These are phyloP conservation scores for Diaphora mendica DNA, from an alignment of 2,888 invertebrate species.

Conservation along the genomic window DNA sequence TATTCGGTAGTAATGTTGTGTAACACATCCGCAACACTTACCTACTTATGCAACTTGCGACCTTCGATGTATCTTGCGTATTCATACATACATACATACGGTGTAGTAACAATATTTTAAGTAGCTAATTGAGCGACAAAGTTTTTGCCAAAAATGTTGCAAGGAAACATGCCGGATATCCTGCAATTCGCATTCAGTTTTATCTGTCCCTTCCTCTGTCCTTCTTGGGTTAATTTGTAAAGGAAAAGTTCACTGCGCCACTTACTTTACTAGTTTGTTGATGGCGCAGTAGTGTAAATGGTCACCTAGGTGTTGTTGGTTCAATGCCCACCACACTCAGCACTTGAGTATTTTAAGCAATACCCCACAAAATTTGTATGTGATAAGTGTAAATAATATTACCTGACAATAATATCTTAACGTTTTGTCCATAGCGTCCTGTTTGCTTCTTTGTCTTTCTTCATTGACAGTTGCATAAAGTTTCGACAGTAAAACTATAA, in stretches of 20 bases:
- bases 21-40: slow-evolving; percentile 17
- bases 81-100: background rate
- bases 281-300: too few relatives aligned
- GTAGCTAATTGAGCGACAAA: background rate
- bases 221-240: background rate
- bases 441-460: background rate
- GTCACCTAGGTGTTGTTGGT: too few relatives aligned
- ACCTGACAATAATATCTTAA: too few relatives aligned
- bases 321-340: too few relatives aligned
- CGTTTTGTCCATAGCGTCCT: too few relatives aligned
- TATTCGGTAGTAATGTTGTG: slow-evolving; percentile 16
- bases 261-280: background rate
- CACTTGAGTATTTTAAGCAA: background rate
- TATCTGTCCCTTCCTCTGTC: slow-evolving; percentile 3
- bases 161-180: slow-evolving; percentile 1
- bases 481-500: background rate
- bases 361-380: background rate
- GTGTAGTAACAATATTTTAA: background rate
- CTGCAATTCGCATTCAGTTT: background rate
- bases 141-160: background rate
- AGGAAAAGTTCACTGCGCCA: background rate
- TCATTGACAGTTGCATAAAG: background rate
- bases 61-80: background rate
- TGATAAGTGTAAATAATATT: background rate
- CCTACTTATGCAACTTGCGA: slow-evolving; percentile 4